Evolutionary conservation across 2,797 vertebrate species (phyloP).

Genomic region (Coregonus sp.): DNA sequence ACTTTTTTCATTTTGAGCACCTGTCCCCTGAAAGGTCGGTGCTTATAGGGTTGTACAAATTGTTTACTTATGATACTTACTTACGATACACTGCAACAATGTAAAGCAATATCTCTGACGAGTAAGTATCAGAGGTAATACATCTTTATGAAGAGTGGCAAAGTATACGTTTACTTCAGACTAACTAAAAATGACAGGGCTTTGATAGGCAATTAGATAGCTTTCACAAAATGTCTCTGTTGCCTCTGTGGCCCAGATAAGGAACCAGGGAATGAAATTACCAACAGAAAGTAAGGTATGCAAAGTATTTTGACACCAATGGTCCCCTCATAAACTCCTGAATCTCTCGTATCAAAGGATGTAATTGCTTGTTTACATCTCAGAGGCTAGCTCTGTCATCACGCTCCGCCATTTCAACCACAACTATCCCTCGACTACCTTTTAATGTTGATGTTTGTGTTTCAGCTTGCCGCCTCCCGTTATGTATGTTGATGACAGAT

Average conservation of each 20-base stretch:
- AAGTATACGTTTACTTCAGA: no score
- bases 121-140: no score
- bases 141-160: no score
- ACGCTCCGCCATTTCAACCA: slow-evolving; percentile 7
- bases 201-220: background rate
- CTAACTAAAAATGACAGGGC: background rate
- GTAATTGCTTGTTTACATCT: slow-evolving; percentile 51
- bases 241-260: background rate
- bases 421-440: slow-evolving; percentile 31
- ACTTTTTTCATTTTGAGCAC: no score
- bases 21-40: no score
- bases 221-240: background rate
- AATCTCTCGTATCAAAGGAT: slow-evolving; percentile 40
- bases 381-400: slow-evolving; percentile 15
- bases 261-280: background rate
- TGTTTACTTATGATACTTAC: no score
- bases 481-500: slow-evolving; percentile 16
- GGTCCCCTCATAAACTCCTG: slow-evolving; percentile 20
- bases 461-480: slow-evolving; percentile 41
- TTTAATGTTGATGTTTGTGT: slow-evolving; percentile 33
- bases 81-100: no score
- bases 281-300: background rate
- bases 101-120: no score
- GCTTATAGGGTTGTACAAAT: no score
- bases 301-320: slow-evolving; percentile 16